phyloP scores from a whole-genome alignment of 1,140 invertebrate genomes.

The Apocrypta bakeri region DNA sequence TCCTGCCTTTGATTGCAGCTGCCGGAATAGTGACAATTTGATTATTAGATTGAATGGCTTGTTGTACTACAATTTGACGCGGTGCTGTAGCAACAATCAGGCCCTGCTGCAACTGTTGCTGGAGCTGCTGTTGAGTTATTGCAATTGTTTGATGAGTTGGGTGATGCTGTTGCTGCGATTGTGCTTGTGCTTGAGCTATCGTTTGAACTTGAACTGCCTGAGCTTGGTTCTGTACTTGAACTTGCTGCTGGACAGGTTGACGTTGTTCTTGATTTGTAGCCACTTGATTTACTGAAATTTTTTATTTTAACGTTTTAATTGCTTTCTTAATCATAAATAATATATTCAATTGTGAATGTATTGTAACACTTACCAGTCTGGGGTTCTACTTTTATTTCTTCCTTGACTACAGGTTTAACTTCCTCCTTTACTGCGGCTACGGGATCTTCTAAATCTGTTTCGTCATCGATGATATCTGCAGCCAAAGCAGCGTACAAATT shows the following conservation, averaged over 20 bases:
- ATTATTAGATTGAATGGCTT: slow-evolving; percentile 72
- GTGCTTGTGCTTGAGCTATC: slow-evolving; percentile 39
- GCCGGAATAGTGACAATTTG: slow-evolving; percentile 69
- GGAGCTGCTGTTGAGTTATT: slow-evolving; percentile 62
- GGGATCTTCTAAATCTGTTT: slow-evolving; percentile 75
- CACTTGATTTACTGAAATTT: neutral
- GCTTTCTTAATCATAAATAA: slow-evolving; percentile 47
- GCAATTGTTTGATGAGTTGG: slow-evolving; percentile 51
- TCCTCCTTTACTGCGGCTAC: slow-evolving; percentile 58
- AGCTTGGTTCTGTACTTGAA: neutral
- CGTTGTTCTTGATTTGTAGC: slow-evolving; percentile 54
- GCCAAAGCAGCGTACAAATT: slow-evolving; percentile 83
- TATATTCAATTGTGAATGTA: neutral
- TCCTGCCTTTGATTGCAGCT: slow-evolving; percentile 66
- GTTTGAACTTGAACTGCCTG: slow-evolving; percentile 20
- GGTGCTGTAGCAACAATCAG: slow-evolving; percentile 71
- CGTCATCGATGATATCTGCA: slow-evolving; percentile 82
- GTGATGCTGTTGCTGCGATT: slow-evolving; percentile 61
- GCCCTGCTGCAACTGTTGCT: slow-evolving; percentile 67
- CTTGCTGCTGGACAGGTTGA: slow-evolving; percentile 58
- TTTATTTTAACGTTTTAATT: slow-evolving; percentile 42
- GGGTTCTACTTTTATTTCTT: slow-evolving; percentile 53
- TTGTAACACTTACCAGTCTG: slow-evolving; percentile 23
- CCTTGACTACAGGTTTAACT: slow-evolving; percentile 61
- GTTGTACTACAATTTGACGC: slow-evolving; percentile 72